Percentiles rank a stretch among this genome's conserved stretches.
Evolutionary conservation across 2,113 vertebrate genomes (phyloP).

Genomic region (Vulpes vulpes): DNA sequence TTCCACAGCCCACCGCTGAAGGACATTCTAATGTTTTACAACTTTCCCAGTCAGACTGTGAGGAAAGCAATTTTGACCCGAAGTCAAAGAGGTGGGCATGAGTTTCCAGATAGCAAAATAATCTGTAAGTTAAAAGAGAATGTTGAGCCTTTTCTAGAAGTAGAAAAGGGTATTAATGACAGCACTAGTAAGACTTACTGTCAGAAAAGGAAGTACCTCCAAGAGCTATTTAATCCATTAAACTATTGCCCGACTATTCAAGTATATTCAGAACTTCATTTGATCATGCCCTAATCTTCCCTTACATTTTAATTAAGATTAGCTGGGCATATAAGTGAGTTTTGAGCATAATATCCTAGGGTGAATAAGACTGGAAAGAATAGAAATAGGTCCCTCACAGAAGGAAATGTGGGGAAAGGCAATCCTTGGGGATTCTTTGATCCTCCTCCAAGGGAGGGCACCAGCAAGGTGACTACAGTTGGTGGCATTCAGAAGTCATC

Average conservation of each 20-base stretch:
- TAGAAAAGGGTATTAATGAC: background rate
- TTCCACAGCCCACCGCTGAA: background rate
- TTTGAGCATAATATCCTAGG: background rate
- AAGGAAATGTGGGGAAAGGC: background rate
- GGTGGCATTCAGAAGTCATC: background rate
- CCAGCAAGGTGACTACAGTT: background rate
- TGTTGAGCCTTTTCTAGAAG: background rate
- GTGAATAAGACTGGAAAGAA: slow-evolving; percentile 1
- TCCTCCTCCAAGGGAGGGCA: background rate
- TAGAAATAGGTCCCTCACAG: background rate
- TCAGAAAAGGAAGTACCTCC: background rate
- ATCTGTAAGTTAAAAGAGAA: background rate
- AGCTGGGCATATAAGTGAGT: slow-evolving; percentile 46
- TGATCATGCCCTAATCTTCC: slow-evolving; percentile 12
- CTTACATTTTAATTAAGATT: slow-evolving; percentile 49
- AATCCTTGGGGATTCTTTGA: background rate
- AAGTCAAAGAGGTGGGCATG: background rate
- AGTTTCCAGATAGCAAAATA: background rate
- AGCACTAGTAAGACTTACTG: background rate
- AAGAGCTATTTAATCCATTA: slow-evolving; percentile 6
- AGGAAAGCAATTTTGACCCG: background rate
- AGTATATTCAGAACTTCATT: background rate
- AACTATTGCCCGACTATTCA: background rate
- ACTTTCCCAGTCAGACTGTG: background rate
- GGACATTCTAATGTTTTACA: background rate